Conservation (phyloP, 2,797 vertebrate genomes). For the Halcyon smyrnensis region DNA sequence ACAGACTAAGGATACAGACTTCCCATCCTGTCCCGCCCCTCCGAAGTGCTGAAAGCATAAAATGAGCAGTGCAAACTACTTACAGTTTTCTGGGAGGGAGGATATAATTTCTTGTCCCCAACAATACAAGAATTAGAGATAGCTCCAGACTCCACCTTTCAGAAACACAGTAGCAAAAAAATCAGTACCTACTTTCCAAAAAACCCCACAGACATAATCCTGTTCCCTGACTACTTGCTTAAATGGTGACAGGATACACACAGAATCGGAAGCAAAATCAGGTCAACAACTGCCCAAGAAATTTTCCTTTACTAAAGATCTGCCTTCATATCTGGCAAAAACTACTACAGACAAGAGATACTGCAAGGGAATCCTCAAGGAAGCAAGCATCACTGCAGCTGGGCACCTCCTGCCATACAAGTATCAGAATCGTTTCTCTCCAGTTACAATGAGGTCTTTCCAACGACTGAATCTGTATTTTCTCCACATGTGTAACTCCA, state of each 20-base stretch:
- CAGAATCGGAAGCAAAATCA: not conserved
- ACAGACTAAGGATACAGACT: not conserved
- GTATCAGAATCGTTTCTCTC: not conserved
- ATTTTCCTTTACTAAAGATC: not conserved
- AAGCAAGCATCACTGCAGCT: not conserved
- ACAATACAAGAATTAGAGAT: conserved; percentile 42
- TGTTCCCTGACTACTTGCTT: not conserved
- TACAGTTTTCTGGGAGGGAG: conserved; percentile 46
- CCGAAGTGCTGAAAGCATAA: not conserved
- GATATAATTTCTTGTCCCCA: conserved; percentile 38
- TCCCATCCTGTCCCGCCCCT: not conserved
- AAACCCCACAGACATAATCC: not conserved
- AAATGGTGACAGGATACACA: not conserved
- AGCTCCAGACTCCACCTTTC: conserved; percentile 46
- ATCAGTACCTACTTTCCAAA: not conserved
- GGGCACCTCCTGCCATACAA: not conserved
- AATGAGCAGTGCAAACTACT: not conserved
- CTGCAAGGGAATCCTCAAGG: not conserved
- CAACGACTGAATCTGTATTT: not conserved
- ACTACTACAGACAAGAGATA: not conserved
- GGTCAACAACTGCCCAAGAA: not conserved
- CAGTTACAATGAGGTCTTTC: not conserved
- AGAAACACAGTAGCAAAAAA: conserved; percentile 25
- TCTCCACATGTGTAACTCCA: not conserved
- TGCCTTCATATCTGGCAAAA: not conserved